Evolutionary conservation across 2,888 invertebrate species (phyloP).

Genomic region (Diarsia dahlii): DNA sequence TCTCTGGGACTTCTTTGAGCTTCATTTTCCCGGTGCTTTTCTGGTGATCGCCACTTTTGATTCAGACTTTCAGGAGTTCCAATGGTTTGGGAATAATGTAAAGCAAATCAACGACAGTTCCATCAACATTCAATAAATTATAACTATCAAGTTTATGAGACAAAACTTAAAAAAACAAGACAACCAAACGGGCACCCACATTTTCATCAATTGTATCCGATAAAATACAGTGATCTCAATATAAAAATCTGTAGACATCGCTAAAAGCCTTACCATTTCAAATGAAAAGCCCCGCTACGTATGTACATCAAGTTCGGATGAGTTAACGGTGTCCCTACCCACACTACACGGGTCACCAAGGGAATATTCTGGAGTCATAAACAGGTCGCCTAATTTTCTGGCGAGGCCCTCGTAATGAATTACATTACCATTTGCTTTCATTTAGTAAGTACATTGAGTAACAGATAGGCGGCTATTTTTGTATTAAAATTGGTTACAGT

Average conservation of each 20-base stretch:
- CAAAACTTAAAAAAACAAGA: not conserved
- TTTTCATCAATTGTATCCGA: not conserved
- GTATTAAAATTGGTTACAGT: not conserved
- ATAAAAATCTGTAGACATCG: not conserved
- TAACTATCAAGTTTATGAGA: not conserved
- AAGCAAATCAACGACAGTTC: not conserved
- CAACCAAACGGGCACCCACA: not conserved
- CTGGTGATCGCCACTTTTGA: too few relatives aligned
- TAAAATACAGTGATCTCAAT: not conserved
- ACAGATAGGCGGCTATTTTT: not conserved
- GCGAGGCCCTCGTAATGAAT: conserved; percentile 66
- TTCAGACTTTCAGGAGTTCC: too few relatives aligned
- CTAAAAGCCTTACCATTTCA: conserved; percentile 2
- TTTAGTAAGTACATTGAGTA: conserved; percentile 39
- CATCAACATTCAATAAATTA: not conserved
- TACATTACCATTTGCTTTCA: conserved; percentile 67
- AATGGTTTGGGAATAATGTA: too few relatives aligned
- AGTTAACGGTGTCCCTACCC: conserved; percentile 53
- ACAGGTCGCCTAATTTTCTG: conserved; percentile 62
- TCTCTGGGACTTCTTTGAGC: too few relatives aligned
- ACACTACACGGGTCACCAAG: conserved; percentile 40
- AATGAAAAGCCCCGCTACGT: conserved; percentile 7
- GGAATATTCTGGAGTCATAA: conserved; percentile 60
- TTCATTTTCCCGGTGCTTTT: too few relatives aligned
- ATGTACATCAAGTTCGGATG: conserved; percentile 44